Evolutionary conservation across 2,797 vertebrate species (phyloP), one percentile per base, ranked within the genome.

Genomic region (Catamblyrhynchus diadema): DNA sequence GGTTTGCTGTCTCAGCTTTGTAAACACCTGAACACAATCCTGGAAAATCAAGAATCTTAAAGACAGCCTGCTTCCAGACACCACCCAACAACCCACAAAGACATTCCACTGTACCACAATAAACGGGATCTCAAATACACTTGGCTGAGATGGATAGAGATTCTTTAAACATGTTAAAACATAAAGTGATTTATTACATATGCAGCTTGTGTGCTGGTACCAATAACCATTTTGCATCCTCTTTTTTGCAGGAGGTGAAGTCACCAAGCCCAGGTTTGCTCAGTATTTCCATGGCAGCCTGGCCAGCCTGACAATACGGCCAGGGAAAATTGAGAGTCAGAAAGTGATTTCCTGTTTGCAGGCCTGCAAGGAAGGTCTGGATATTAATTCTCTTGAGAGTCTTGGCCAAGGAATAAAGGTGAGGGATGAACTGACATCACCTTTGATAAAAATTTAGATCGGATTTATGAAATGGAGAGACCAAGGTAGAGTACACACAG

Each of bases 311-410:
- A 99, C 99, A 24, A 98, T 99, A 73, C 98, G 98, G 42, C 98
- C 99, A 4, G 99, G 99, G 35, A 99, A 98, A 97, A 99, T 99
- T 59, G 99, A 99, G 96, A 99, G 98, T 93, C 99, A 99, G 97
- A 99, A 99, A 97, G 99, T 99, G 88, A 99, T 99, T 97, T 99
- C 99, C 97, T 99, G 99, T 96, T 98, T 99, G 96, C 99, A 99
- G 94, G 99, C 99, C 95, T 99, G 99, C 98, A 99, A 99, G 96
- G 99, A 99, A 95, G 99, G 99, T 22, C 98, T 99, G 80, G 99
- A 99, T 98, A 99, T 99, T 97, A 99, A 99, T 94, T 99, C 99
- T 80, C 97, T 99, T 37, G 99, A 99, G 95, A 99, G 98, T 88
- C 98, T 99, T 83, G 99, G 99, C 89, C 99, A 99, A 97, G 98